These are phyloP conservation scores for Latrodectus elegans DNA, from an alignment of 2,888 invertebrate genomes.

Conservation along the genomic window DNA sequence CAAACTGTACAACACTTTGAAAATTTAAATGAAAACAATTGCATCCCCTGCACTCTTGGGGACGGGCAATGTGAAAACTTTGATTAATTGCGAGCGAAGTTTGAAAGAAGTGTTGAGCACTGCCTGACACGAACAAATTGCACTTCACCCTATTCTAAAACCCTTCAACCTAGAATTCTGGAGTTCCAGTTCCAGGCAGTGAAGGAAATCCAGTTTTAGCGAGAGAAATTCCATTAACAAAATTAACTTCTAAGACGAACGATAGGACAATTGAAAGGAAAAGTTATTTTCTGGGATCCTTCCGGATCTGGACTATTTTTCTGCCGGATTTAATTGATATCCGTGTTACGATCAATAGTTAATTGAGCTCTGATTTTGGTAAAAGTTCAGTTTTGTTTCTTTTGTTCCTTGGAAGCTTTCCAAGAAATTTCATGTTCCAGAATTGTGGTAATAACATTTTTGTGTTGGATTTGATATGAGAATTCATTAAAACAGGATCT, in stretches of 20 bases:
- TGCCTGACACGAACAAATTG: slow-evolving; percentile 46
- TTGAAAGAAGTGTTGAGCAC: slow-evolving; percentile 47
- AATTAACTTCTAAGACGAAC: slow-evolving; percentile 51
- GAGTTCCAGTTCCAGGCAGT: not conserved
- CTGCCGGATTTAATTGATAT: slow-evolving; percentile 53
- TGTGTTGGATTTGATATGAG: not conserved
- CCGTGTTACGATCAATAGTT: slow-evolving; percentile 46
- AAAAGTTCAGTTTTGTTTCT: slow-evolving; percentile 41
- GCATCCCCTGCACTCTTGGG: slow-evolving; percentile 15
- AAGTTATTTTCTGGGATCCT: slow-evolving; percentile 53
- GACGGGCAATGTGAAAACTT: slow-evolving; percentile 15
- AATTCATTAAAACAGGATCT: slow-evolving; percentile 27
- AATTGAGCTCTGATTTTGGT: slow-evolving; percentile 51
- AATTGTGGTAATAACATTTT: slow-evolving; percentile 24
- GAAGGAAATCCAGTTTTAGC: slow-evolving; percentile 20
- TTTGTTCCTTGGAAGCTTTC: slow-evolving; percentile 26
- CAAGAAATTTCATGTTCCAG: slow-evolving; percentile 24
- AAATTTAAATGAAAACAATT: slow-evolving; percentile 51
- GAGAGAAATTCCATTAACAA: slow-evolving; percentile 61
- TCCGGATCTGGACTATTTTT: slow-evolving; percentile 41
- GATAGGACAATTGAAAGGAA: slow-evolving; percentile 50
- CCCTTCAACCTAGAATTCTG: slow-evolving; percentile 6
- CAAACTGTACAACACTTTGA: slow-evolving; percentile 3
- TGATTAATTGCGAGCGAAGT: slow-evolving; percentile 49
- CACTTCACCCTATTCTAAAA: slow-evolving; percentile 27